These are phyloP conservation scores for Drymonia ruficornis DNA, from an alignment of 2,888 invertebrate genomes.

Conservation along the genomic window DNA sequence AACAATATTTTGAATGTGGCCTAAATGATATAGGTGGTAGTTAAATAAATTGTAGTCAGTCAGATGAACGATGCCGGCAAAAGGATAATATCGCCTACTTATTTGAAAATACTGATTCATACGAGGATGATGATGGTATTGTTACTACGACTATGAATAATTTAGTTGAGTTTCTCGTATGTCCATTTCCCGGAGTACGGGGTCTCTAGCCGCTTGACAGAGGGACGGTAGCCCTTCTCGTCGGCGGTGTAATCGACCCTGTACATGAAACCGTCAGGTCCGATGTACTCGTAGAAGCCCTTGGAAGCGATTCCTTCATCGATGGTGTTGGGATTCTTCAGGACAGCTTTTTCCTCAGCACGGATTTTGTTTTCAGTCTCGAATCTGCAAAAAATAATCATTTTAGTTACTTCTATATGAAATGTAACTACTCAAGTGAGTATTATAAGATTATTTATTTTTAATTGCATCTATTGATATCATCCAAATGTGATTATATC, in stretches of 20 bases:
- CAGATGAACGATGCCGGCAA: constrained; percentile 33
- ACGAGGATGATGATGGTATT: constrained; percentile 46
- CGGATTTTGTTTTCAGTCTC: constrained; percentile 84
- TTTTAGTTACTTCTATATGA: not conserved
- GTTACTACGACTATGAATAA: constrained; percentile 4
- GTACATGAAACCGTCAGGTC: constrained; percentile 82
- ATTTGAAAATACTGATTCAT: constrained; percentile 74
- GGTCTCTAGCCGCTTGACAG: constrained; percentile 74
- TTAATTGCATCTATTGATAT: not conserved
- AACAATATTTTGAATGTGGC: constrained; percentile 55
- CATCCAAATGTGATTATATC: not conserved
- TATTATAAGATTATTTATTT: too few species aligned
- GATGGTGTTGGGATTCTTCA: constrained; percentile 77
- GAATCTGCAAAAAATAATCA: constrained; percentile 58
- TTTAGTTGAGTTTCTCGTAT: constrained; percentile 72
- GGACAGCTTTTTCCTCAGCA: constrained; percentile 78
- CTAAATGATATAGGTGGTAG: constrained; percentile 42
- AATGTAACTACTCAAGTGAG: too few species aligned
- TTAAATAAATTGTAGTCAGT: constrained; percentile 52
- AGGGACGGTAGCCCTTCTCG: constrained; percentile 80
- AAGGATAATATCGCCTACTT: constrained; percentile 52
- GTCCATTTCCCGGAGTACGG: constrained; percentile 81
- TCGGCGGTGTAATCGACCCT: constrained; percentile 82
- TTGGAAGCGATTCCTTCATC: constrained; percentile 80
- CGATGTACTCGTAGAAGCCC: constrained; percentile 83